Evolutionary conservation across 2,113 vertebrate species (phyloP).

Genomic region (Dromaius novaehollandiae): DNA sequence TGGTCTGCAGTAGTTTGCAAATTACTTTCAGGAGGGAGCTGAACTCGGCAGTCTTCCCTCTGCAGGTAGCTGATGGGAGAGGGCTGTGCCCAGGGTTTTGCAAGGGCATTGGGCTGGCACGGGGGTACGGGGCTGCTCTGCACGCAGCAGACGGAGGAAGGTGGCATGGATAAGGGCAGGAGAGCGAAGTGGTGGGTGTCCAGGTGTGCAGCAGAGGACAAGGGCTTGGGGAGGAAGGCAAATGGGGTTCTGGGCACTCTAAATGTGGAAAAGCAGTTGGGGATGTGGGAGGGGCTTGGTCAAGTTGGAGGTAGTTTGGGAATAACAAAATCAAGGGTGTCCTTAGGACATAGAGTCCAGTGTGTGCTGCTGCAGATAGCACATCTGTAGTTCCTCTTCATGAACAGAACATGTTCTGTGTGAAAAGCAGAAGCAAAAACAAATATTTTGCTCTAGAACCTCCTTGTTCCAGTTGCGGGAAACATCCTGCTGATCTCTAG

Average conservation of each 20-base stretch:
- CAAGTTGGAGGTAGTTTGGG: not conserved
- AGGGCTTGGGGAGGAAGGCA: not conserved
- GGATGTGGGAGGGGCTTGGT: fast-evolving
- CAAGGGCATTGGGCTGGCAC: too few relatives aligned
- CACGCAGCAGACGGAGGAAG: too few relatives aligned
- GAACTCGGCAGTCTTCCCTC: too few relatives aligned
- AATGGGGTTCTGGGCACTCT: too few relatives aligned
- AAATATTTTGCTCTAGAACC: not conserved
- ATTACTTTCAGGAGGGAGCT: too few relatives aligned
- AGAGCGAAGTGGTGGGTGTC: fast-evolving
- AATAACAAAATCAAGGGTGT: not conserved
- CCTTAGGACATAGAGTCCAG: not conserved
- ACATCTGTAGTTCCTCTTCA: not conserved
- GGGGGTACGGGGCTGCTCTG: too few relatives aligned
- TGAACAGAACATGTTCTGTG: not conserved
- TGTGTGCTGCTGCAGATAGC: fast-evolving
- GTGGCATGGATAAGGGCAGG: too few relatives aligned
- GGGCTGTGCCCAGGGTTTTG: too few relatives aligned
- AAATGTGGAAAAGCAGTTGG: too few relatives aligned
- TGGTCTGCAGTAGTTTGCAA: too few relatives aligned
- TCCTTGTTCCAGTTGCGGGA: not conserved
- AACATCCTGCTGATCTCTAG: not conserved
- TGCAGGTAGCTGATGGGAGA: too few relatives aligned
- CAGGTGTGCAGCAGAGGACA: too few relatives aligned
- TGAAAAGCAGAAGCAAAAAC: not conserved